These are phyloP conservation scores for Drosophila suboccidentalis DNA, from an alignment of 2,888 invertebrate genomes.

Conservation along the genomic window DNA sequence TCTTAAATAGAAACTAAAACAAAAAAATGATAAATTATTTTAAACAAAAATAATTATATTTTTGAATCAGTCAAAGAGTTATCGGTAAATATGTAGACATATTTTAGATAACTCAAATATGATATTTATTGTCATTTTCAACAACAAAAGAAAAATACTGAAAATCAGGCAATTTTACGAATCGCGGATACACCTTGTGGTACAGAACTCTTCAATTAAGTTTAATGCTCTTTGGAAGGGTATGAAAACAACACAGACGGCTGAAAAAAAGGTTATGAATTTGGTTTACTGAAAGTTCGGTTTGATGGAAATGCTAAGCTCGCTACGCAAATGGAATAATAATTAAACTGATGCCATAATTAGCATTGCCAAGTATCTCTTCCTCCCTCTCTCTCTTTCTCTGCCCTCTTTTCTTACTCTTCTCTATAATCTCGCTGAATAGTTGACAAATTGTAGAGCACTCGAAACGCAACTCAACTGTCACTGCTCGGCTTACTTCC, in stretches of 20 bases:
- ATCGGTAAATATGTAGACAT: too few relatives aligned
- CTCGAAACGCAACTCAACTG: slow-evolving; percentile 5
- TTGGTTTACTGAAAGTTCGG: background rate
- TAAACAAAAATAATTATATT: too few relatives aligned
- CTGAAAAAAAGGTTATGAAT: background rate
- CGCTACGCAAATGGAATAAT: background rate
- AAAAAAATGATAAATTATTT: too few relatives aligned
- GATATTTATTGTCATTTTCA: too few relatives aligned
- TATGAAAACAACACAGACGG: background rate
- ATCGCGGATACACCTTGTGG: background rate
- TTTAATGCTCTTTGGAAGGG: background rate
- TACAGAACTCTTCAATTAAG: background rate
- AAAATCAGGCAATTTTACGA: too few relatives aligned
- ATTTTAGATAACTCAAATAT: too few relatives aligned
- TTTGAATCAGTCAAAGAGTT: too few relatives aligned
- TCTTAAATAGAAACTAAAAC: too few relatives aligned
- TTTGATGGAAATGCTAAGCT: background rate
- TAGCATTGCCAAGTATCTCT: background rate
- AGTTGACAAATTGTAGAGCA: background rate
- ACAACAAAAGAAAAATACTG: too few relatives aligned
- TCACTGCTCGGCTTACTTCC: background rate
- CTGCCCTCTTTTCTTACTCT: background rate
- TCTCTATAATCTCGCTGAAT: background rate
- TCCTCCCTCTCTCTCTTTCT: background rate
- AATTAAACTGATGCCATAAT: background rate